Evolutionary conservation across 2,113 vertebrate genomes (phyloP).

Genomic region (Mystacornis crossleyi): DNA sequence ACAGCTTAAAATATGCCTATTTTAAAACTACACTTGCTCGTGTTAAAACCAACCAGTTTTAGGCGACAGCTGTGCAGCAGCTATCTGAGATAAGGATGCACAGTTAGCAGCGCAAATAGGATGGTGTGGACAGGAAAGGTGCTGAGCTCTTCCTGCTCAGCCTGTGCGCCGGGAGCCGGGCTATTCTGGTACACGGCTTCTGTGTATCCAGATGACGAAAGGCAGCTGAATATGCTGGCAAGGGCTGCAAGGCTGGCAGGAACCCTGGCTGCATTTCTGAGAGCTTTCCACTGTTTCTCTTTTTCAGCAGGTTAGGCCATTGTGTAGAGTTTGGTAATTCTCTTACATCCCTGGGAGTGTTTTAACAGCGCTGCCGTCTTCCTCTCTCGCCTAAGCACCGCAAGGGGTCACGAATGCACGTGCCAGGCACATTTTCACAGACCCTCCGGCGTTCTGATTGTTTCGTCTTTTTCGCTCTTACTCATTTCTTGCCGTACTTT

Average conservation of each 20-base stretch:
- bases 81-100: conserved; percentile 3
- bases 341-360: background rate
- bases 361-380: background rate
- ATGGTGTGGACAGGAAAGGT: conserved; percentile 11
- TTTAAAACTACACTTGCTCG: background rate
- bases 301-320: background rate
- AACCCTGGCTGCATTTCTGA: background rate
- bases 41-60: background rate
- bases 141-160: conserved; percentile 35
- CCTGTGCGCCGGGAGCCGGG: background rate
- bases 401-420: background rate
- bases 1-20: background rate
- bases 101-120: background rate
- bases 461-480: accelerated
- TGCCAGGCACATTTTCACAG: background rate
- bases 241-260: background rate
- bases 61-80: conserved; percentile 40
- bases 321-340: background rate
- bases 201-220: background rate
- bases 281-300: background rate
- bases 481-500: background rate
- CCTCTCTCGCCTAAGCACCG: background rate
- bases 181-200: conserved; percentile 31
- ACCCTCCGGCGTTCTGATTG: background rate
- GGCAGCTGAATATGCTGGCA: conserved; percentile 19